Conservation (phyloP, 2,113 vertebrate species). For the Eidolon helvum region DNA sequence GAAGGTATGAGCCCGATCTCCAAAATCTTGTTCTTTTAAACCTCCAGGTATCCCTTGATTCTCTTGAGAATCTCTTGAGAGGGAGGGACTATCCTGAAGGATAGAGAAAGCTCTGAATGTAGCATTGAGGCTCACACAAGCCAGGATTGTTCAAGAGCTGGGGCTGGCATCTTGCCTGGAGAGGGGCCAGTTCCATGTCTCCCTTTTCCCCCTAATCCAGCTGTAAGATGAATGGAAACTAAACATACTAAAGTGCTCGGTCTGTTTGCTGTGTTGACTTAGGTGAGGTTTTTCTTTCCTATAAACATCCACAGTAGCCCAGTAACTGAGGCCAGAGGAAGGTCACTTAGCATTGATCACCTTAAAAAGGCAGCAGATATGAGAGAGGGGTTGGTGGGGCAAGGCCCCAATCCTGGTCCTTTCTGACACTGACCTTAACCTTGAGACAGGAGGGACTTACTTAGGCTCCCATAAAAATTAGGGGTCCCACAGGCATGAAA, state of each 20-base stretch:
- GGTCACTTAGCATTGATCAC: conserved; percentile 42
- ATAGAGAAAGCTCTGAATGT: conserved; percentile 72
- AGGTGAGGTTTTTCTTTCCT: conserved; percentile 56
- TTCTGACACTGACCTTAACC: conserved; percentile 15
- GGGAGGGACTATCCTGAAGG: conserved; percentile 14
- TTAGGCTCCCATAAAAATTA: background rate
- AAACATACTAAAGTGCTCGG: conserved; percentile 56
- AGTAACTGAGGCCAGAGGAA: conserved; percentile 54
- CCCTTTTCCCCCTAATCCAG: conserved; percentile 42
- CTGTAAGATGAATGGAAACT: conserved; percentile 69
- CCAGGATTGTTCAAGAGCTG: conserved; percentile 73
- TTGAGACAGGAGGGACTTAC: background rate
- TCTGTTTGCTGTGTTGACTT: conserved; percentile 56
- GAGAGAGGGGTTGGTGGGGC: background rate
- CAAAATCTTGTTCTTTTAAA: conserved; percentile 59
- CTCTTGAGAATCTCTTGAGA: conserved; percentile 51
- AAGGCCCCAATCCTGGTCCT: background rate
- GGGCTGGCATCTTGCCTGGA: conserved; percentile 77
- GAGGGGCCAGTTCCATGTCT: conserved; percentile 60
- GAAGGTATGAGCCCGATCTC: background rate
- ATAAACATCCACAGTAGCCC: conserved; percentile 61
- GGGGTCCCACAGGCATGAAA: background rate
- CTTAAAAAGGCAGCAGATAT: conserved; percentile 54
- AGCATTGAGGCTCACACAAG: conserved; percentile 78
- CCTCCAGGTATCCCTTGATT: conserved; percentile 48